phyloP scores from a whole-genome alignment of 2,888 invertebrate genomes.

The Sisyra nigra region DNA sequence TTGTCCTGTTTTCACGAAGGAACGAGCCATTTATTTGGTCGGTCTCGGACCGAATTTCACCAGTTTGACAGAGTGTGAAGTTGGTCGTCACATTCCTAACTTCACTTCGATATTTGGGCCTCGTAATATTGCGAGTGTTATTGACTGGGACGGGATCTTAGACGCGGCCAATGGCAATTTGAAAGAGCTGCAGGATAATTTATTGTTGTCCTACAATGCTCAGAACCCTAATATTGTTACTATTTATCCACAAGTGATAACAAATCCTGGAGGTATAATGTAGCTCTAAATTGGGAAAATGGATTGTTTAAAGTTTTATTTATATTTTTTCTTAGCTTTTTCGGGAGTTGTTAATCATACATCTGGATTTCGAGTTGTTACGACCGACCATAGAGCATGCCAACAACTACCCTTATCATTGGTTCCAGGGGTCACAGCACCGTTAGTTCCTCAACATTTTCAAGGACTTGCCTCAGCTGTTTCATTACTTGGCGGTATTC shows the following conservation, averaged over 20 bases:
- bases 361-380: constrained; percentile 28
- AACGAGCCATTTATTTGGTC: constrained; percentile 36
- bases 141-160: constrained; percentile 45
- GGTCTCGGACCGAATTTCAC: constrained; percentile 34
- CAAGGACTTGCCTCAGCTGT: constrained; percentile 37
- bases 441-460: constrained; percentile 30
- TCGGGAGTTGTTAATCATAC: constrained; percentile 24
- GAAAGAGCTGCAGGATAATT: constrained; percentile 39
- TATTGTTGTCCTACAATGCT: constrained; percentile 44
- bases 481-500: constrained; percentile 42
- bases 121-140: constrained; percentile 30
- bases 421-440: constrained; percentile 18
- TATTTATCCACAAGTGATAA: constrained; percentile 28
- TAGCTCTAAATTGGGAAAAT: too few species aligned
- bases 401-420: constrained; percentile 10
- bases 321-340: constrained; percentile 4
- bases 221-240: constrained; percentile 38
- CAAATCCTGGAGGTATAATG: constrained; percentile 25
- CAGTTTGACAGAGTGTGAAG: constrained; percentile 29
- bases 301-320: too few species aligned
- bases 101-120: constrained; percentile 30
- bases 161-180: constrained; percentile 33
- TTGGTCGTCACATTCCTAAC: constrained; percentile 32
- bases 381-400: constrained; percentile 23
- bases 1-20: constrained; percentile 32